Evolutionary conservation across 2,888 invertebrate species (phyloP).

Genomic region (Pristionchus japonicus): DNA sequence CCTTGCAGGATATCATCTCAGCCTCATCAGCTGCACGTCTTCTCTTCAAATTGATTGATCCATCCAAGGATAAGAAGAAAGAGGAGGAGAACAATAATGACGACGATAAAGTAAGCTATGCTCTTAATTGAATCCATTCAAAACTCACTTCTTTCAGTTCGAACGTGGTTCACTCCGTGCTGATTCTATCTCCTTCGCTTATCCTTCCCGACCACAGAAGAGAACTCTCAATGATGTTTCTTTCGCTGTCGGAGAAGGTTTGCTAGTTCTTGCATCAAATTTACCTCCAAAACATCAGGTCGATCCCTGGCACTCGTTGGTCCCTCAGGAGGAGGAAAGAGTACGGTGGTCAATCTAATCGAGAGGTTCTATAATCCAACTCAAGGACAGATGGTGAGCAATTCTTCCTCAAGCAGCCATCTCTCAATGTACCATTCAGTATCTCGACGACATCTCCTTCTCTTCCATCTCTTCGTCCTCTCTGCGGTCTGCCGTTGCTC

Average conservation of each 20-base stretch:
- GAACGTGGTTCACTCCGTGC: neutral
- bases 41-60: slow-evolving; percentile 14
- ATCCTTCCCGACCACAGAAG: slow-evolving; percentile 14
- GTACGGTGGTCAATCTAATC: neutral
- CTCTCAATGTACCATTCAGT: neutral
- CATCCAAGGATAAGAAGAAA: neutral
- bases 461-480: slow-evolving; percentile 82
- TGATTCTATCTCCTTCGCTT: neutral
- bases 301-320: slow-evolving; percentile 77
- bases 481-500: slow-evolving; percentile 85
- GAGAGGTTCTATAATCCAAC: slow-evolving; percentile 82
- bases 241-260: neutral
- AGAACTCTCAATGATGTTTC: neutral
- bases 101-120: slow-evolving; percentile 89
- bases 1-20: neutral
- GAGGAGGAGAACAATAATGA: slow-evolving; percentile 77
- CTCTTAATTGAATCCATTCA: neutral
- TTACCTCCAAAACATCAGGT: slow-evolving; percentile 78
- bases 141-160: neutral
- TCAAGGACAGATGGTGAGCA: slow-evolving; percentile 81
- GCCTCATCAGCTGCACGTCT: slow-evolving; percentile 7
- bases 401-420: neutral
- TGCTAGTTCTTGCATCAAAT: neutral
- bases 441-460: slow-evolving; percentile 78
- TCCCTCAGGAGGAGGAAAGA: slow-evolving; percentile 14